Evolutionary conservation across 2,888 invertebrate genomes (phyloP).

Genomic region (Hymenopus coronatus): DNA sequence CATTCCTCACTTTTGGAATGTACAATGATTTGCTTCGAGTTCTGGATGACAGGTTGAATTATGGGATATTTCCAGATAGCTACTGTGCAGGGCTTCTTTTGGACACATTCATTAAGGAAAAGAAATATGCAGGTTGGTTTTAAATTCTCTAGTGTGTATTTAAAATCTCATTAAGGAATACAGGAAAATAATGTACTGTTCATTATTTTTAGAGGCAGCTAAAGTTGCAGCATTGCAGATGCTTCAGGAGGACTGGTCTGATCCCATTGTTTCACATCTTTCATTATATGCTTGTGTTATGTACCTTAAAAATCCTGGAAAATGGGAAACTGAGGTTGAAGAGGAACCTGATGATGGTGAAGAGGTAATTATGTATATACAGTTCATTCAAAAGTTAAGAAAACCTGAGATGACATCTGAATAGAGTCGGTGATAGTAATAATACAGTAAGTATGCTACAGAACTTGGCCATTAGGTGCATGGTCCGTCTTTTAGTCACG

Average conservation of each 20-base stretch:
- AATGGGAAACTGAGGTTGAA: constrained; percentile 47
- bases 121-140: constrained; percentile 55
- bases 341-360: constrained; percentile 49
- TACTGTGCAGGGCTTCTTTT: constrained; percentile 76
- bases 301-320: constrained; percentile 57
- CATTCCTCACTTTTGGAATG: constrained; percentile 54
- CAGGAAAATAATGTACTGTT: background rate
- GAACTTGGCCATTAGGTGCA: too few species aligned
- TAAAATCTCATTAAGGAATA: background rate
- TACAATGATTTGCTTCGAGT: constrained; percentile 66
- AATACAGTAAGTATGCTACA: too few species aligned
- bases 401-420: too few species aligned
- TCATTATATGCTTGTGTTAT: constrained; percentile 73
- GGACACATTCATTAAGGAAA: constrained; percentile 69
- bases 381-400: too few species aligned
- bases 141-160: background rate
- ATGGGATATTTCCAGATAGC: constrained; percentile 87
- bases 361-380: constrained; percentile 39
- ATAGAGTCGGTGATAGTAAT: too few species aligned
- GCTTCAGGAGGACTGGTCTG: constrained; percentile 82
- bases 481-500: too few species aligned
- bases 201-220: constrained; percentile 60
- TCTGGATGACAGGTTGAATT: constrained; percentile 77
- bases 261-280: constrained; percentile 66
- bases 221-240: constrained; percentile 75